phyloP scores from a whole-genome alignment of 30 jellyfish, hydroid and myxozoan species.

The Pelagia noctiluca region DNA sequence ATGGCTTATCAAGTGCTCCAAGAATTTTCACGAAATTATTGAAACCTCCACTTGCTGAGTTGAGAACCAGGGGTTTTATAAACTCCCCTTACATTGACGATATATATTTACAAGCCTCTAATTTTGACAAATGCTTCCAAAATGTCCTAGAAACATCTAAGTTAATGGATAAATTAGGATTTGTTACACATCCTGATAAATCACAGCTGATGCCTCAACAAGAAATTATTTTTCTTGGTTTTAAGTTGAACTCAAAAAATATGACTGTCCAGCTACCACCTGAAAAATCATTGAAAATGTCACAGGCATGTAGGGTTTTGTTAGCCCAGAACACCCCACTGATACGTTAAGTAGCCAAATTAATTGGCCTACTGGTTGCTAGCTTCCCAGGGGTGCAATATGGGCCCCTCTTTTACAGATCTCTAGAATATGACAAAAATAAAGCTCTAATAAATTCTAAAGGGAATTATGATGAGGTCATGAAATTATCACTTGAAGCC shows the following conservation, averaged over 20 bases:
- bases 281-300: slow-evolving; percentile 7
- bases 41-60: too few relatives aligned
- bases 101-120: too few relatives aligned
- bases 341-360: not conserved
- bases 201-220: too few relatives aligned
- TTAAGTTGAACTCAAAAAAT: slow-evolving; percentile 6
- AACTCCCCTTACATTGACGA: too few relatives aligned
- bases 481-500: not conserved
- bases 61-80: too few relatives aligned
- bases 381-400: not conserved
- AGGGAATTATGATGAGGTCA: not conserved
- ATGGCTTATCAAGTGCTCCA: too few relatives aligned
- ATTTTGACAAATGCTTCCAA: too few relatives aligned
- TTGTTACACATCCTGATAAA: slow-evolving; percentile 12
- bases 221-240: not conserved
- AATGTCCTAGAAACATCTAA: too few relatives aligned
- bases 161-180: slow-evolving; percentile 27
- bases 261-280: slow-evolving; percentile 14
- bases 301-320: slow-evolving; percentile 18
- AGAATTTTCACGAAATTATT: too few relatives aligned
- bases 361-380: slow-evolving; percentile 4
- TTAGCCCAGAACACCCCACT: slow-evolving; percentile 15
- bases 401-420: not conserved
- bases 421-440: not conserved
- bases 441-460: not conserved